These are phyloP conservation scores for Pogonocichla stellata DNA, from an alignment of 2,113 vertebrate species.

Conservation along the genomic window DNA sequence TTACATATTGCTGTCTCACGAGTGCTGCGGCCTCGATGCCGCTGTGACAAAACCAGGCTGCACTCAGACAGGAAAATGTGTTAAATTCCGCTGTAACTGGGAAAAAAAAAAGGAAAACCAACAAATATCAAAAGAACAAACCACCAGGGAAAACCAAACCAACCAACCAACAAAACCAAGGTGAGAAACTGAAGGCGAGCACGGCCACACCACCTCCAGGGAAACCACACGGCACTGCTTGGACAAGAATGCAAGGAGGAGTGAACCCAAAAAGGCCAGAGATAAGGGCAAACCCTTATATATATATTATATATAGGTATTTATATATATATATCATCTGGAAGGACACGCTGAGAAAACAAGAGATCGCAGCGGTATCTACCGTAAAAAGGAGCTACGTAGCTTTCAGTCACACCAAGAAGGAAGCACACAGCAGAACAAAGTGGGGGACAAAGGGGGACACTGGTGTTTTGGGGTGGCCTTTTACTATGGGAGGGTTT, in stretches of 20 bases:
- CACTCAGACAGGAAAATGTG: constrained; percentile 18
- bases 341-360: constrained; percentile 67
- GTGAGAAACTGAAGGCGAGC: not conserved
- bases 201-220: constrained; percentile 47
- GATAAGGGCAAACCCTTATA: constrained; percentile 7
- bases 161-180: not conserved
- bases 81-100: not conserved
- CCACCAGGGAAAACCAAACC: constrained; percentile 12
- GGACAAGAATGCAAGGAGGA: constrained; percentile 2
- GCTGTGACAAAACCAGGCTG: constrained; percentile 62
- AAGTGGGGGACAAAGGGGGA: constrained; percentile 10
- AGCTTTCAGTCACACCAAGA: constrained; percentile 67
- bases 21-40: constrained; percentile 43
- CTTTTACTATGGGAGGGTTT: not conserved
- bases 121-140: constrained; percentile 10
- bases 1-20: constrained; percentile 49
- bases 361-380: constrained; percentile 58
- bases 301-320: constrained; percentile 74
- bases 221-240: constrained; percentile 59
- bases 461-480: not conserved
- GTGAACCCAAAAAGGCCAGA: not conserved
- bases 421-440: constrained; percentile 60
- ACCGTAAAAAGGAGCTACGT: constrained; percentile 64
- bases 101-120: not conserved
- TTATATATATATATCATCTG: constrained; percentile 73